These are phyloP conservation scores for Sylvietta virens DNA, from an alignment of 2,113 vertebrate genomes.

Conservation along the genomic window DNA sequence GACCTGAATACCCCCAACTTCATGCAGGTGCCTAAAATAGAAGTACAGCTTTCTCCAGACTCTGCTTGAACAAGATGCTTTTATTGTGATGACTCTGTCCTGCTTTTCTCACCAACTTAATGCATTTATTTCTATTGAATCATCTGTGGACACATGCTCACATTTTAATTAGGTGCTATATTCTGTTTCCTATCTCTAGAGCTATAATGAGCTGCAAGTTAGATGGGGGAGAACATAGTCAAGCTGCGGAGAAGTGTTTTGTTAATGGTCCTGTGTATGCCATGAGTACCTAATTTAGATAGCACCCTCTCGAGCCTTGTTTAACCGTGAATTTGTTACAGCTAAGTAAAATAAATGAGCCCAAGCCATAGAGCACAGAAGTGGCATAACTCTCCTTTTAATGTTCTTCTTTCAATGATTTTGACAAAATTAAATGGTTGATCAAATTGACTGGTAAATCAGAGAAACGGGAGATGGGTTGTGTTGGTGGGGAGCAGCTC, in stretches of 20 bases:
- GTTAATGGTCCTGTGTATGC: conserved; percentile 21
- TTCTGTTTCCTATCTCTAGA: conserved; percentile 18
- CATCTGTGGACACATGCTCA: conserved; percentile 12
- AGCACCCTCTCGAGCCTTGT: conserved; percentile 44
- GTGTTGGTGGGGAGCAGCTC: fast-evolving
- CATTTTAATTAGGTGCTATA: conserved; percentile 56
- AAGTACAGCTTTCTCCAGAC: neutral
- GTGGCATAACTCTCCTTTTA: conserved; percentile 16
- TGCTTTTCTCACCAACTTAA: neutral
- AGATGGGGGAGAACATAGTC: conserved; percentile 15
- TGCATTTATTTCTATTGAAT: conserved; percentile 35
- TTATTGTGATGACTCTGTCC: neutral
- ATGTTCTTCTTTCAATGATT: conserved; percentile 15
- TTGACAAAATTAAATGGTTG: conserved; percentile 37
- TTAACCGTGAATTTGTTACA: conserved; percentile 50
- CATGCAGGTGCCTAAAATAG: neutral
- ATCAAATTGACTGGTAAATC: conserved; percentile 2
- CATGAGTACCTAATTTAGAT: conserved; percentile 14
- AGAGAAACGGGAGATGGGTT: neutral
- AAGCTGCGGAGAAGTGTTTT: conserved; percentile 50
- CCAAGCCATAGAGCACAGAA: neutral
- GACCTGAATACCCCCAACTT: neutral
- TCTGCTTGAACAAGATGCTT: neutral
- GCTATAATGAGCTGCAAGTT: conserved; percentile 30
- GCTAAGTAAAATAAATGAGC: conserved; percentile 56